These are phyloP conservation scores for Corydoras maculifer DNA, from an alignment of 2,113 vertebrate genomes.

Conservation along the genomic window DNA sequence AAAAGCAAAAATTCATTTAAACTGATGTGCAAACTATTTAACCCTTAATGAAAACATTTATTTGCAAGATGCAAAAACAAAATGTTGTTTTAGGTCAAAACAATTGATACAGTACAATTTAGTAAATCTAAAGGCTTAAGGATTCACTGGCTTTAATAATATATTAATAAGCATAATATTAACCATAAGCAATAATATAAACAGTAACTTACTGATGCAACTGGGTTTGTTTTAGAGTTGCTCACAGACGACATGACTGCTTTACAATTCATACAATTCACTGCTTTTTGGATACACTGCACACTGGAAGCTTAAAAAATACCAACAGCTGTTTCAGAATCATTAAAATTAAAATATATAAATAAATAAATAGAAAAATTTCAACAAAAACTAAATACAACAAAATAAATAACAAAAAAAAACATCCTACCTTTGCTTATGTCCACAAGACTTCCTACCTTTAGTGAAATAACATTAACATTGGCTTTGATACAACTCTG, in stretches of 20 bases:
- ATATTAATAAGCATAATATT: too few species aligned
- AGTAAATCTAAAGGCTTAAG: too few species aligned
- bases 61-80: too few species aligned
- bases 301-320: conserved; percentile 38
- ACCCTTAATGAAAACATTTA: too few species aligned
- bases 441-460: conserved; percentile 55
- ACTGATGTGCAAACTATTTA: too few species aligned
- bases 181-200: too few species aligned
- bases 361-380: background rate
- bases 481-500: conserved; percentile 50
- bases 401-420: background rate
- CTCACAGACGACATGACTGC: conserved; percentile 57
- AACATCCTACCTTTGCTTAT: conserved; percentile 51
- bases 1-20: too few species aligned
- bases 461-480: conserved; percentile 58
- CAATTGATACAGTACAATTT: too few species aligned
- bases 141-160: too few species aligned
- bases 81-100: too few species aligned
- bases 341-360: too few species aligned
- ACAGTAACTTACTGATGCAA: conserved; percentile 47
- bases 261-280: conserved; percentile 59
- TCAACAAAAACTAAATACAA: background rate
- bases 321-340: background rate
- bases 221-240: conserved; percentile 16
- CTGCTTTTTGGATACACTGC: conserved; percentile 48